Conservation (phyloP, 2,113 vertebrate genomes). For the Setophaga kirtlandii region DNA sequence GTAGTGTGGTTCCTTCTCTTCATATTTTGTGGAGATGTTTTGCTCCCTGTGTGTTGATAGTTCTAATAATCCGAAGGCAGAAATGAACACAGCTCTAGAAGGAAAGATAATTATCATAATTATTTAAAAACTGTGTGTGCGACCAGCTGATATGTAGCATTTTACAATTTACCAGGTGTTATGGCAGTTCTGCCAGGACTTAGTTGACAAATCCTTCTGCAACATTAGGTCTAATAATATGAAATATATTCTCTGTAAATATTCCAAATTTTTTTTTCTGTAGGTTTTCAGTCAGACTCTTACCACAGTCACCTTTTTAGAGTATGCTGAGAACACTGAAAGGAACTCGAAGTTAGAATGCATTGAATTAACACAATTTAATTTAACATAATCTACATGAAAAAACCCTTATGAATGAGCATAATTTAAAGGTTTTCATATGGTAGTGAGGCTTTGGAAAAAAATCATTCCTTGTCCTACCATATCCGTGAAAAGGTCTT, state of each 20-base stretch:
- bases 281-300: neutral
- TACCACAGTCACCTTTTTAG: neutral
- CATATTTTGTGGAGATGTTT: neutral
- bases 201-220: neutral
- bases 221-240: neutral
- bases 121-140: neutral
- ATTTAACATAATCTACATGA: neutral
- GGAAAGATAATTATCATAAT: neutral
- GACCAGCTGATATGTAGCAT: neutral
- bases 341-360: neutral
- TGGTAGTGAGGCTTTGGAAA: neutral
- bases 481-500: neutral
- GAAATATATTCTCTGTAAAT: neutral
- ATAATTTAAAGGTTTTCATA: neutral
- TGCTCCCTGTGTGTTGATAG: neutral
- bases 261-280: neutral
- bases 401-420: neutral
- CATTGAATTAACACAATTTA: neutral
- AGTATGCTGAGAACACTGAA: neutral
- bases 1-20: neutral
- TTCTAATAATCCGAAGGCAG: neutral
- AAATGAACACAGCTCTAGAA: neutral
- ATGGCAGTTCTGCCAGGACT: neutral
- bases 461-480: neutral
- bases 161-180: neutral